Evolutionary conservation across 1,140 invertebrate genomes (phyloP).

Genomic region (Drosophila navojoa): DNA sequence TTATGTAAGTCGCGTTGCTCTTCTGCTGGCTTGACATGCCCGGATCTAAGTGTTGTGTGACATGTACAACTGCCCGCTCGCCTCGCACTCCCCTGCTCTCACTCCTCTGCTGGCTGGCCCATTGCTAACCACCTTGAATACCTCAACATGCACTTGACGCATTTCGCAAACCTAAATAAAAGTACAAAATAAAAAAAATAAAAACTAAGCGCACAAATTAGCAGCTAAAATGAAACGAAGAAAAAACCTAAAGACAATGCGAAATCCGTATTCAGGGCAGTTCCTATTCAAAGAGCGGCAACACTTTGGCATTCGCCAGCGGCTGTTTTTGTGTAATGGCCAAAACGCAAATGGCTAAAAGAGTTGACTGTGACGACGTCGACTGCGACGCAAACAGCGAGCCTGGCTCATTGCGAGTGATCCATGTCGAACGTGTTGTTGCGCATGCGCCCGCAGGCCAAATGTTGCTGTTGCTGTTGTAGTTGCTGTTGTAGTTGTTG

Average conservation of each 20-base stretch:
- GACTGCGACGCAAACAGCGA: conserved; percentile 3
- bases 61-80: conserved; percentile 20
- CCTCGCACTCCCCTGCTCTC: not conserved
- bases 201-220: conserved; percentile 52
- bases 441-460: conserved; percentile 72
- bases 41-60: conserved; percentile 36
- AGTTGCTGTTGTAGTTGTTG: not conserved
- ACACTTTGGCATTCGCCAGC: conserved; percentile 76
- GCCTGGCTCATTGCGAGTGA: conserved; percentile 39
- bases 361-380: conserved; percentile 18
- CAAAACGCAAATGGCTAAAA: conserved; percentile 76
- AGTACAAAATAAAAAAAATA: not conserved
- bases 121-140: conserved; percentile 11
- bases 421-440: conserved; percentile 79
- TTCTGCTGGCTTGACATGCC: conserved; percentile 15
- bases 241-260: conserved; percentile 59
- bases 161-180: conserved; percentile 22
- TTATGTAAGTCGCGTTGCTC: not conserved
- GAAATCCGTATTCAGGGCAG: conserved; percentile 81
- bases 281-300: conserved; percentile 62
- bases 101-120: not conserved
- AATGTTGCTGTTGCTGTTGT: conserved; percentile 32
- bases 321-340: conserved; percentile 73
- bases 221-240: conserved; percentile 19
- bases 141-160: conserved; percentile 39